phyloP scores from a whole-genome alignment of 92 coral and sea anemone genomes.

The Epizoanthus stellaris region DNA sequence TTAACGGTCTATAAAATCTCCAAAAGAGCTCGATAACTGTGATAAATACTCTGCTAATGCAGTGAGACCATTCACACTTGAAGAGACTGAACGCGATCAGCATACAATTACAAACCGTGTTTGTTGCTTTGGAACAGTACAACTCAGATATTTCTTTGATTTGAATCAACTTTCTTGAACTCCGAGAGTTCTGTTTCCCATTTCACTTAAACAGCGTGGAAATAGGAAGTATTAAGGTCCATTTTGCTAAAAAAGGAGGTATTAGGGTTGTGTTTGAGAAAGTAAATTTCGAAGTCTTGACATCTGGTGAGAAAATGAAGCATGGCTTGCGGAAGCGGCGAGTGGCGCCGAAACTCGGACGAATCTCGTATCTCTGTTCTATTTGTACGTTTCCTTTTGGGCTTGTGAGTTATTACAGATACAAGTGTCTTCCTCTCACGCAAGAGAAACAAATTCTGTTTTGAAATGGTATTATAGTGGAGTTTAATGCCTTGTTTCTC shows the following conservation, averaged over 20 bases:
- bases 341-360: slow-evolving; percentile 35
- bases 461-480: background rate
- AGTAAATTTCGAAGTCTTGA: slow-evolving; percentile 34
- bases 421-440: background rate
- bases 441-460: slow-evolving; percentile 2
- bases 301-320: slow-evolving; percentile 51
- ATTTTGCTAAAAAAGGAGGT: slow-evolving; percentile 48
- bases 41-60: slow-evolving; percentile 46
- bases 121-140: background rate
- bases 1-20: background rate
- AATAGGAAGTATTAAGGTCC: slow-evolving; percentile 41
- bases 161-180: background rate
- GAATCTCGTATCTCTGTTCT: slow-evolving; percentile 5
- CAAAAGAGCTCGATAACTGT: slow-evolving; percentile 35
- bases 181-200: slow-evolving; percentile 28
- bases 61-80: slow-evolving; percentile 47
- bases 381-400: slow-evolving; percentile 20
- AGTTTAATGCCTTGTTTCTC: background rate
- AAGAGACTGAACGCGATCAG: background rate
- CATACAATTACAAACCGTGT: background rate
- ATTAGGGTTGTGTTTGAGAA: slow-evolving; percentile 38
- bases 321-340: slow-evolving; percentile 33
- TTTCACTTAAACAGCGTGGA: slow-evolving; percentile 30
- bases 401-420: background rate
- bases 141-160: background rate